phyloP scores from a whole-genome alignment of 2,888 invertebrate genomes.

The Diaprepes abbreviatus region DNA sequence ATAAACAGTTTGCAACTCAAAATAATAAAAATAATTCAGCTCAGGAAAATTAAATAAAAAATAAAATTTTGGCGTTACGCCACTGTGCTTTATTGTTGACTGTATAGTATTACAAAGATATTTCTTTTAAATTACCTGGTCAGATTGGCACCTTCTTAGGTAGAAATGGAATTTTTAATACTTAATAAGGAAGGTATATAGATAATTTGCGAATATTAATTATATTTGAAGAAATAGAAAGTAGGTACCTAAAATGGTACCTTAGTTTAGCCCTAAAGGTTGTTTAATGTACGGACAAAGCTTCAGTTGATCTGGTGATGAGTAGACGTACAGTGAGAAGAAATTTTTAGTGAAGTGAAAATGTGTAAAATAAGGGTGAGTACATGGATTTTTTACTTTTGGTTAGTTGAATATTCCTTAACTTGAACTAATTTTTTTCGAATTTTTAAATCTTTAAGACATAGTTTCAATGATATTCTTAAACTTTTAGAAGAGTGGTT shows the following conservation, averaged over 20 bases:
- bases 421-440: too few relatives aligned
- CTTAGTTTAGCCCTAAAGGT: not conserved
- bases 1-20: too few relatives aligned
- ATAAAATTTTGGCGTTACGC: not conserved
- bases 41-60: too few relatives aligned
- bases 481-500: too few relatives aligned
- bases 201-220: not conserved
- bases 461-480: too few relatives aligned
- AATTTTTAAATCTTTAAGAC: too few relatives aligned
- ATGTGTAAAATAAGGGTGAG: not conserved
- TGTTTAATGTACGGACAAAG: too few relatives aligned
- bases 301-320: not conserved
- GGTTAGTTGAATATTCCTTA: too few relatives aligned
- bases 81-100: not conserved
- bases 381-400: too few relatives aligned
- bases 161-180: not conserved
- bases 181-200: not conserved
- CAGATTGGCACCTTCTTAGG: not conserved
- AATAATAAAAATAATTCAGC: too few relatives aligned
- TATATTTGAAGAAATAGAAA: not conserved
- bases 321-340: not conserved
- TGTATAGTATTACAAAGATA: not conserved
- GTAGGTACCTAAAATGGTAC: constrained; percentile 1
- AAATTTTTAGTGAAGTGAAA: constrained; percentile 6
- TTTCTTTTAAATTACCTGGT: not conserved